These are phyloP conservation scores for Mergus octosetaceus DNA, from an alignment of 2,797 vertebrate genomes.

Conservation along the genomic window DNA sequence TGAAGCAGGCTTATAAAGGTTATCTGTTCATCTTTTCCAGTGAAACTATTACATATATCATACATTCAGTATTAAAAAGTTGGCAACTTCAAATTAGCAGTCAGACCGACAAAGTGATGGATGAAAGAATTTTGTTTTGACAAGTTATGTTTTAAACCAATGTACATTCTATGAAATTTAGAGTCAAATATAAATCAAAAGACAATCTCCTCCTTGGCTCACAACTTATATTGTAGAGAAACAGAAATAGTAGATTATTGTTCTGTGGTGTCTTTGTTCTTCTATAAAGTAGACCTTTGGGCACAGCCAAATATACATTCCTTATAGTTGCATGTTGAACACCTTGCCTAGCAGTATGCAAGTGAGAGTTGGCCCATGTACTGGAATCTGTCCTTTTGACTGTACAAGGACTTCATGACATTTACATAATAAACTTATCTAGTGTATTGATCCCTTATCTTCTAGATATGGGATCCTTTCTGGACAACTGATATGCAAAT, in stretches of 20 bases:
- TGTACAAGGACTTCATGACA: not conserved
- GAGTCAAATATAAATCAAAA: not conserved
- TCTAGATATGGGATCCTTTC: not conserved
- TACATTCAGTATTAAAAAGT: not conserved
- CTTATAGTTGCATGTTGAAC: not conserved
- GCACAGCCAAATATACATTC: not conserved
- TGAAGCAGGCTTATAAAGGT: slow-evolving; percentile 32
- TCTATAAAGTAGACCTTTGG: not conserved
- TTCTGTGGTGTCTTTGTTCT: not conserved
- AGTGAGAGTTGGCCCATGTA: not conserved
- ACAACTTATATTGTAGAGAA: not conserved
- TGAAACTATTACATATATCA: not conserved
- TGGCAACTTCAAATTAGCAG: not conserved
- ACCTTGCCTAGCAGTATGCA: not conserved
- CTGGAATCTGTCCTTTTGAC: not conserved
- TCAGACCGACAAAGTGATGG: not conserved
- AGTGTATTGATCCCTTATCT: not conserved
- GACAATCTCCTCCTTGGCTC: not conserved
- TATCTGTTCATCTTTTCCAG: not conserved
- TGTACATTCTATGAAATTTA: not conserved
- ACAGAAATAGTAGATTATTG: not conserved
- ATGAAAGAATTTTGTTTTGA: slow-evolving; percentile 6
- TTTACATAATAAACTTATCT: not conserved
- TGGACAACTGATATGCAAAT: not conserved
- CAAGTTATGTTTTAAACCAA: not conserved